phyloP scores from a whole-genome alignment of 1,140 invertebrate species.

The Akabosia matsudoensis region DNA sequence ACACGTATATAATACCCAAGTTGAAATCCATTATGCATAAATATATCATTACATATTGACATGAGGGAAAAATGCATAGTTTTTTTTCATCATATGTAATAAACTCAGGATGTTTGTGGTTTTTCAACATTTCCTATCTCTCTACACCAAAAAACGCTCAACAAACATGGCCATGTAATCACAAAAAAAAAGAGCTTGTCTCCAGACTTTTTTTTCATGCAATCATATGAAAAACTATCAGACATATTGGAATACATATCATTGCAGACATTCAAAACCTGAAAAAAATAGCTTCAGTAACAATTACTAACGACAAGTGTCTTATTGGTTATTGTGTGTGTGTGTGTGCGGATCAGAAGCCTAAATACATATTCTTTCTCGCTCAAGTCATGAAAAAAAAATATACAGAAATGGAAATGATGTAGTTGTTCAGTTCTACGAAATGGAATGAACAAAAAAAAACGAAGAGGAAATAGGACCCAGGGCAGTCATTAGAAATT shows the following conservation, averaged over 20 bases:
- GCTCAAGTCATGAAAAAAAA: no score
- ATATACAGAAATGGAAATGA: no score
- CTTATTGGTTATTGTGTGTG: not conserved
- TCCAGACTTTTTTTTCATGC: slow-evolving; percentile 7
- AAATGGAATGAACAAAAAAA: not conserved
- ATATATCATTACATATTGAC: not conserved
- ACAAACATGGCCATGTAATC: not conserved
- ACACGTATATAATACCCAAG: no score
- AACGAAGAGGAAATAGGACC: slow-evolving; percentile 20
- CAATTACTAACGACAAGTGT: not conserved
- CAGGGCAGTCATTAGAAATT: slow-evolving; percentile 7
- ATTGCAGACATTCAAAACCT: not conserved
- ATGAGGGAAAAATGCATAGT: not conserved
- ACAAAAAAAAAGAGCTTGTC: not conserved
- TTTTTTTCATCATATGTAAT: not conserved
- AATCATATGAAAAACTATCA: not conserved
- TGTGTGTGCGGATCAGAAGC: no score
- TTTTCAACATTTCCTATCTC: slow-evolving; percentile 16
- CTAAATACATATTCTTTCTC: no score
- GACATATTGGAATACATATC: not conserved
- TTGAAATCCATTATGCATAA: not conserved
- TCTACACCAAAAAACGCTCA: not conserved
- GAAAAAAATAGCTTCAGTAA: not conserved
- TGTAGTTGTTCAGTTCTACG: no score
- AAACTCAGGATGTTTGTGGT: slow-evolving; percentile 20